Evolutionary conservation across 37 sponge, comb jelly and placozoan species (phyloP).

Genomic region (Geodia barretti): DNA sequence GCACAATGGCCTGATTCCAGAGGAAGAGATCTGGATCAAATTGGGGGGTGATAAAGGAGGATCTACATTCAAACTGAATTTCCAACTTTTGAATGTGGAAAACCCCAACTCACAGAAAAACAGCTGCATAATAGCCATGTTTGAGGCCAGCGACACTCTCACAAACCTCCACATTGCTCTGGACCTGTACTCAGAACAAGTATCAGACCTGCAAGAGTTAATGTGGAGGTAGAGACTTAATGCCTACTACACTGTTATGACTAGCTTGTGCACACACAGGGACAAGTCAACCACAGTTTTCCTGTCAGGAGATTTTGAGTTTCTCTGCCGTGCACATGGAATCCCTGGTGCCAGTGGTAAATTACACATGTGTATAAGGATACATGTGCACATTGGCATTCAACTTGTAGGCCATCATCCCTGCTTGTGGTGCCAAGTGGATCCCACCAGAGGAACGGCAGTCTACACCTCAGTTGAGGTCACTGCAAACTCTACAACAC

Average conservation of each 20-base stretch:
- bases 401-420: slow-evolving; percentile 24
- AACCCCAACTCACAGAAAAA: slow-evolving; percentile 27
- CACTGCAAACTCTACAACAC: no score
- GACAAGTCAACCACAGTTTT: slow-evolving; percentile 21
- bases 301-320: slow-evolving; percentile 45
- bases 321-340: slow-evolving; percentile 29
- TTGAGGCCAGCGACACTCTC: slow-evolving; percentile 19
- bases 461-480: neutral
- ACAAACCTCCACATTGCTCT: slow-evolving; percentile 36
- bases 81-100: slow-evolving; percentile 30
- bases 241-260: neutral
- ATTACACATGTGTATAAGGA: no score
- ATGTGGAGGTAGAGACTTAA: slow-evolving; percentile 29
- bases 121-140: slow-evolving; percentile 25
- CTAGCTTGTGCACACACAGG: neutral
- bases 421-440: slow-evolving; percentile 32
- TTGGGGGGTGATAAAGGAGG: slow-evolving; percentile 58
- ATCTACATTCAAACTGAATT: slow-evolving; percentile 29
- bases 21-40: slow-evolving; percentile 48
- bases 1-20: slow-evolving; percentile 49
- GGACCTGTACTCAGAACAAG: slow-evolving; percentile 11
- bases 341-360: slow-evolving; percentile 44
- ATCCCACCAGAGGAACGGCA: neutral
- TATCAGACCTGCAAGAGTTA: slow-evolving; percentile 1
- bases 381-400: neutral